Percentiles rank a stretch among this genome's conserved stretches.
These are phyloP conservation scores for Drosophila tripunctata DNA, from an alignment of 2,888 invertebrate genomes.

Conservation along the genomic window DNA sequence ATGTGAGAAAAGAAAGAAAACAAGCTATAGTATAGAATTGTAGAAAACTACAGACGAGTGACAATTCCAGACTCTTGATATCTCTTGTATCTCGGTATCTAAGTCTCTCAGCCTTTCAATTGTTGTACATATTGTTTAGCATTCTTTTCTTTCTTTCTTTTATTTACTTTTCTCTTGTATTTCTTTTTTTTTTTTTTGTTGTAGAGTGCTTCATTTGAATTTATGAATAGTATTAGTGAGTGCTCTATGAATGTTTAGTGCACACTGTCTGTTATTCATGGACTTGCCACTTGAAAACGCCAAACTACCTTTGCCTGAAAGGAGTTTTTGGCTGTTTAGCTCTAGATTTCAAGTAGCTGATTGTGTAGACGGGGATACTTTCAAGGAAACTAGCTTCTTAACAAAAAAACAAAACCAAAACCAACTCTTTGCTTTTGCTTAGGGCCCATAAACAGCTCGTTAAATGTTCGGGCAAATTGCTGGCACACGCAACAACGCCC, in stretches of 20 bases:
- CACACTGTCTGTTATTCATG: slow-evolving; percentile 38
- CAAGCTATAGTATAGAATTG: slow-evolving; percentile 27
- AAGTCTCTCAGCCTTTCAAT: slow-evolving; percentile 22
- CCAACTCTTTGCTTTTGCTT: slow-evolving; percentile 3
- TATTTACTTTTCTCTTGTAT: background rate
- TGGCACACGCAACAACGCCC: slow-evolving; percentile 71
- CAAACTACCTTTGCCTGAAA: slow-evolving; percentile 16
- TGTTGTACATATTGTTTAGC: slow-evolving; percentile 44
- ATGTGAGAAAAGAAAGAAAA: slow-evolving; percentile 1
- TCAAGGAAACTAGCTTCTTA: background rate
- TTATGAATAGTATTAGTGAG: slow-evolving; percentile 65
- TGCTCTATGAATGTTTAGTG: slow-evolving; percentile 45
- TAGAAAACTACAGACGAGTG: slow-evolving; percentile 28
- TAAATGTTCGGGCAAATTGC: slow-evolving; percentile 72
- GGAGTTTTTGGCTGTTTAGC: slow-evolving; percentile 33
- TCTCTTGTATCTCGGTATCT: background rate
- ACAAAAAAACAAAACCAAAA: background rate
- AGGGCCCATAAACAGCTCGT: slow-evolving; percentile 71
- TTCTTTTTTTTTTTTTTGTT: slow-evolving; percentile 17
- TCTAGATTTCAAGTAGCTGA: slow-evolving; percentile 63
- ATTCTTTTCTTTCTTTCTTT: slow-evolving; percentile 30
- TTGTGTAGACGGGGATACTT: slow-evolving; percentile 33
- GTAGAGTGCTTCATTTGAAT: slow-evolving; percentile 74
- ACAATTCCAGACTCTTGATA: slow-evolving; percentile 7
- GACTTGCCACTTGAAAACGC: slow-evolving; percentile 55